Evolutionary conservation across 2,113 vertebrate species (phyloP), one percentile per base, ranked within the genome.

Genomic region (Centrocercus urophasianus): DNA sequence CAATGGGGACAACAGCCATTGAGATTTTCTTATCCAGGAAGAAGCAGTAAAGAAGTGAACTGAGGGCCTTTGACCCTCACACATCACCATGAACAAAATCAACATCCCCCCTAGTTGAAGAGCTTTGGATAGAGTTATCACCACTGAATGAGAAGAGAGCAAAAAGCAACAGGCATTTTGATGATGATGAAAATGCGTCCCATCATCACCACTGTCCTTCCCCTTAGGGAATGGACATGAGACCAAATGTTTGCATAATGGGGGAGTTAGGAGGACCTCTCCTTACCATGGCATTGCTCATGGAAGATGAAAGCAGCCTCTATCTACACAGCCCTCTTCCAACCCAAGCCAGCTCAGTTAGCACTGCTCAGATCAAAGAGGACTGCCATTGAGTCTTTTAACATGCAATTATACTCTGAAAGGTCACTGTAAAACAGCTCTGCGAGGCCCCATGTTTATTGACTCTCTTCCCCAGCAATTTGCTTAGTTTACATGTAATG

Each of bases 401-500:
- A 93, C 76, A 67, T 36, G 47, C 52, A 95, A 60, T 92, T 92
- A 78, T 52, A 34, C 69, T 92, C 77, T 43, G 65, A 95, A 95
- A 95, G 84, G 89, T 95, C 89, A 88, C 42, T 70, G 50, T 57
- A 86, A 96, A 93, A 95, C 3, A 19, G 69, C 83, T 52, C 79
- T 3, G 1, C 25, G 57, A 91, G 79, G 32, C 22, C 88, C 72
- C 47, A 20, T 72, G 72, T 86, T 93, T 95, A 91, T 89, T 94
- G 87, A 93, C 85, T 80, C 69, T 30, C 22, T 86, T 89, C 75
- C 34, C 78, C 77, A 21, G 52, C 56, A 93, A 83, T 95, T 96
- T 93, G 57, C 79, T 96, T 57, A 83, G 60, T 93, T 95, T 91
- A 88, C 65, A 83, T 61, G 60, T 86, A 89, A 81, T 60, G 69